Conservation (phyloP, 2,888 invertebrate species). For the Platycheirus rosarum region DNA sequence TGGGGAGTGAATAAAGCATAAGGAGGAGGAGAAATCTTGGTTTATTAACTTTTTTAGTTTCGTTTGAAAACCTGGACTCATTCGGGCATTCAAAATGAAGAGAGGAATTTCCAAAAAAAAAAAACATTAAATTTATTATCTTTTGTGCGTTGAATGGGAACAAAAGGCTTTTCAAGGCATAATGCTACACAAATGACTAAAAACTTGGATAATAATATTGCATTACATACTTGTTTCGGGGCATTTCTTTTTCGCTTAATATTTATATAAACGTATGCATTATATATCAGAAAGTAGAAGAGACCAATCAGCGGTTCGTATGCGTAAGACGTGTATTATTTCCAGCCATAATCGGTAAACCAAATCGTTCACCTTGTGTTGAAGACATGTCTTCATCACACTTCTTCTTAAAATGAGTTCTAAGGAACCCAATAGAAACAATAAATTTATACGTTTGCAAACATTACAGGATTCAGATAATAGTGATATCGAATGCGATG, state of each 20-base stretch:
- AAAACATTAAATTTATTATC: no score
- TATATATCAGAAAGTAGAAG: no score
- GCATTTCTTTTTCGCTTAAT: no score
- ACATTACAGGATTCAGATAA: not conserved
- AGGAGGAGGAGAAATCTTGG: not conserved
- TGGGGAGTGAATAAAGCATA: not conserved
- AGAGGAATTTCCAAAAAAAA: no score
- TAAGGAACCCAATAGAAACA: not conserved
- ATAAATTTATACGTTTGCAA: not conserved
- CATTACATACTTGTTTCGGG: no score
- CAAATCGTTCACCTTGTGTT: not conserved
- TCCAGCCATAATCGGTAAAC: not conserved
- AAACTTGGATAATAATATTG: no score
- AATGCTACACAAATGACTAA: no score
- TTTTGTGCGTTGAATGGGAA: no score
- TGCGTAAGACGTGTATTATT: not conserved
- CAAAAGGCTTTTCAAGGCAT: no score
- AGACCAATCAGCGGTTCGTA: no score
- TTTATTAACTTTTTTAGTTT: not conserved
- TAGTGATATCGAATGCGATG: not conserved
- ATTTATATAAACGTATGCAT: no score
- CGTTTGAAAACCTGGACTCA: not conserved
- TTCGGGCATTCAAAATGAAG: not conserved
- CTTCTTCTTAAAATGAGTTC: not conserved
- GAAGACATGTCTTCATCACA: not conserved